A percentile compares a stretch with the other conserved stretches of the same genome.
These are phyloP conservation scores for Paelopatides confundens DNA, from an alignment of 53 echinoderm and acorn worm genomes.

Conservation along the genomic window DNA sequence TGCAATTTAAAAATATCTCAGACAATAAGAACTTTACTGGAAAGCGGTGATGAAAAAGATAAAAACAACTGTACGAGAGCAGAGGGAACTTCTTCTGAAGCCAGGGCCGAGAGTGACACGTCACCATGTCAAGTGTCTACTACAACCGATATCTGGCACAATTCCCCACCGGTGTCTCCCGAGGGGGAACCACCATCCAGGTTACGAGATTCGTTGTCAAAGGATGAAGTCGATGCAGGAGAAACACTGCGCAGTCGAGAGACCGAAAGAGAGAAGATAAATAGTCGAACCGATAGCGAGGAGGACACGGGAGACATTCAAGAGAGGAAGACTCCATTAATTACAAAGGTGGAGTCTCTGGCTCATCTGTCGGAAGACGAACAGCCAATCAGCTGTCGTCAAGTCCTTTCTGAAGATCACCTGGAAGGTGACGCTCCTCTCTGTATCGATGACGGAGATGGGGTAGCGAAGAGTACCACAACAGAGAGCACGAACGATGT, in stretches of 20 bases:
- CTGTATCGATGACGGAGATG: neutral
- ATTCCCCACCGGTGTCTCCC: slow-evolving; percentile 29
- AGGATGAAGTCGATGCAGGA: neutral
- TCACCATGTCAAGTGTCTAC: slow-evolving; percentile 54
- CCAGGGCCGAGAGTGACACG: slow-evolving; percentile 20
- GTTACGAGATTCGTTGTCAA: neutral
- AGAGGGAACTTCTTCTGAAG: neutral
- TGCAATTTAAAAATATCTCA: slow-evolving; percentile 38
- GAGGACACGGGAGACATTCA: neutral
- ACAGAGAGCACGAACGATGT: neutral
- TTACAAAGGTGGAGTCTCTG: neutral
- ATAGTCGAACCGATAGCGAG: neutral
- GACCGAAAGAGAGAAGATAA: neutral
- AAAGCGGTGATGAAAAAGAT: neutral
- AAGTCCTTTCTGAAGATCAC: neutral
- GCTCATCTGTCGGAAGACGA: neutral
- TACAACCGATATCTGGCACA: slow-evolving; percentile 29
- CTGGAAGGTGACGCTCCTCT: neutral
- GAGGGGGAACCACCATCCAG: neutral
- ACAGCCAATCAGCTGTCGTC: neutral
- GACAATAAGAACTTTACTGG: slow-evolving; percentile 22
- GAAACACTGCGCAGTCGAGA: neutral
- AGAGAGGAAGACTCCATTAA: neutral
- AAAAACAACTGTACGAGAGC: neutral
- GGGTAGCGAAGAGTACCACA: neutral